Evolutionary conservation across 2,797 vertebrate species (phyloP).

Genomic region (Iguana delicatissima): DNA sequence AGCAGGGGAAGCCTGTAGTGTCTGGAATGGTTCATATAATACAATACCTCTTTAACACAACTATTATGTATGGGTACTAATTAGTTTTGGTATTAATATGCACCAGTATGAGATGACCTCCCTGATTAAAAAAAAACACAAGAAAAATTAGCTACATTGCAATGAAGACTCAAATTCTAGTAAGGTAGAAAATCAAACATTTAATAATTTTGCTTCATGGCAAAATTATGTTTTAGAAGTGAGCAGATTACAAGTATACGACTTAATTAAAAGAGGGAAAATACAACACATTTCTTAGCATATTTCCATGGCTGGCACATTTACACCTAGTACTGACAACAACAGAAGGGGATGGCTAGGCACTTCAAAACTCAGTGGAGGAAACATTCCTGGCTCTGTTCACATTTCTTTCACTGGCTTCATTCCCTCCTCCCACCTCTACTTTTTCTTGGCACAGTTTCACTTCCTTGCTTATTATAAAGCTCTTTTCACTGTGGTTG

Average conservation of each 20-base stretch:
- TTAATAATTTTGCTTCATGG: conserved; percentile 41
- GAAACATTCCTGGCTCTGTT: conserved; percentile 10
- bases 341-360: conserved; percentile 54
- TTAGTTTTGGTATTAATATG: too few species aligned
- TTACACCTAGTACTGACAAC: conserved; percentile 46
- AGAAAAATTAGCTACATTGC: conserved; percentile 51
- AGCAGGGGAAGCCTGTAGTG: not conserved
- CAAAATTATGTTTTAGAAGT: conserved; percentile 50
- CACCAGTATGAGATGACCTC: conserved; percentile 25
- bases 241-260: conserved; percentile 56
- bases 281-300: conserved; percentile 53
- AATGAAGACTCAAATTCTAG: conserved; percentile 34
- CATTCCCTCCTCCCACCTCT: not conserved
- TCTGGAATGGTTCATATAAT: not conserved
- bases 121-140: conserved; percentile 5
- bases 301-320: conserved; percentile 30
- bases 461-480: conserved; percentile 30
- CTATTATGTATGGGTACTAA: conserved; percentile 14
- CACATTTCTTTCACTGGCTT: conserved; percentile 14
- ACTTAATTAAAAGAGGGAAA: conserved; percentile 61
- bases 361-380: conserved; percentile 43
- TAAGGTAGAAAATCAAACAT: conserved; percentile 61
- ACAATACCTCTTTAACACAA: conserved; percentile 32
- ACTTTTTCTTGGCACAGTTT: conserved; percentile 42
- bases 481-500: conserved; percentile 42